These are phyloP conservation scores for Semicossyphus pulcher DNA, from an alignment of 2,113 vertebrate species.

Conservation along the genomic window DNA sequence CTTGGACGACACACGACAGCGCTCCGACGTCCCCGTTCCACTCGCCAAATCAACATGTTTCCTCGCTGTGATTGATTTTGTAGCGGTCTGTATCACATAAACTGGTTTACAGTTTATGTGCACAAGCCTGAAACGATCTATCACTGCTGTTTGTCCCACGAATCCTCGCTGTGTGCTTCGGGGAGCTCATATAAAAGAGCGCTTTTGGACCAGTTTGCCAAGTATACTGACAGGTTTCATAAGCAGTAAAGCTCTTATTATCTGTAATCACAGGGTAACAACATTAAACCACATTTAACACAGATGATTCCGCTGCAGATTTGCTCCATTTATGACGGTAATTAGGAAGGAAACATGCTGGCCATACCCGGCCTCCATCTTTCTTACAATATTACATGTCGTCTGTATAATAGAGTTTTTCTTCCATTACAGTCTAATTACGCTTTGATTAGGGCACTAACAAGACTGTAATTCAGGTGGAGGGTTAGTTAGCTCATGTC, in stretches of 20 bases:
- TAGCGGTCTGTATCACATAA: not conserved
- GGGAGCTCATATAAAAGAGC: constrained; percentile 10
- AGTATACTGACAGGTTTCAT: constrained; percentile 12
- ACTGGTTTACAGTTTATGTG: constrained; percentile 20
- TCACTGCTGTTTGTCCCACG: not conserved
- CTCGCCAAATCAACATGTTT: constrained; percentile 11
- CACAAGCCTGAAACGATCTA: not conserved
- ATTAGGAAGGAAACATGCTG: constrained; percentile 5
- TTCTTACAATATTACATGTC: constrained; percentile 6
- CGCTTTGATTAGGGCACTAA: not conserved
- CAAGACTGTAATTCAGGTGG: constrained; percentile 18
- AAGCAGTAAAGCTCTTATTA: constrained; percentile 17
- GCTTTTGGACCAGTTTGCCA: not conserved
- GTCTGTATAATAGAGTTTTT: constrained; percentile 26
- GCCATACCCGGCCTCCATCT: not conserved
- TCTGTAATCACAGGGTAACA: constrained; percentile 13
- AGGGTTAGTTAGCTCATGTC: not conserved
- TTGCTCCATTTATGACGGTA: constrained; percentile 31
- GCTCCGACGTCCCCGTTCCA: not conserved
- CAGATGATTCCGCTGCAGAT: constrained; percentile 14
- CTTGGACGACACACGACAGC: constrained; percentile 29
- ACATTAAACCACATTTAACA: constrained; percentile 7
- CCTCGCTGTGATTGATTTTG: not conserved
- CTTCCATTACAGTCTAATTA: constrained; percentile 35
- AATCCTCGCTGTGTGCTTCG: not conserved